These are phyloP conservation scores for Grammomys surdaster DNA, from an alignment of 2,113 vertebrate species.

Conservation along the genomic window DNA sequence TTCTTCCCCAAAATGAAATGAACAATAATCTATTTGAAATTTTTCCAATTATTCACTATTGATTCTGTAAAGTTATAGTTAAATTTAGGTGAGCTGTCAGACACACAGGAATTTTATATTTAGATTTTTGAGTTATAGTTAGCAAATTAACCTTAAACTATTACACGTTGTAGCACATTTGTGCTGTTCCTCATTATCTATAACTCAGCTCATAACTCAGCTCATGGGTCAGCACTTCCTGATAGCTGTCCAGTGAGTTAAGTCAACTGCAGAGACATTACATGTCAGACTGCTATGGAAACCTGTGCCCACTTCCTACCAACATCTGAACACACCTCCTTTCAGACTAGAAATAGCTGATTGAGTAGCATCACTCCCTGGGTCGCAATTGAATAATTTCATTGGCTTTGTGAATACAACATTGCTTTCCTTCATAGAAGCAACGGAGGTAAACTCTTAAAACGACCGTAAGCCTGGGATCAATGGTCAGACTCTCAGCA, in stretches of 20 bases:
- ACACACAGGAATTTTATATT: conserved; percentile 22
- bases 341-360: background rate
- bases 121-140: conserved; percentile 10
- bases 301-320: background rate
- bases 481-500: background rate
- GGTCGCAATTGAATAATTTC: background rate
- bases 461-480: background rate
- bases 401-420: background rate
- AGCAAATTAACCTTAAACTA: conserved; percentile 36
- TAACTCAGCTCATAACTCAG: background rate
- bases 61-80: conserved; percentile 21
- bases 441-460: background rate
- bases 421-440: conserved; percentile 45
- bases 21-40: conserved; percentile 5
- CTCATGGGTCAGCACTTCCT: background rate
- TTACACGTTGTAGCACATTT: background rate
- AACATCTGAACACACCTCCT: background rate
- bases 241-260: background rate
- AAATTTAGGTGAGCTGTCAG: conserved; percentile 28
- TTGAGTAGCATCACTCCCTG: background rate
- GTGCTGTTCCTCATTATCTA: background rate
- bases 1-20: conserved; percentile 29
- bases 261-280: background rate
- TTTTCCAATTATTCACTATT: background rate
- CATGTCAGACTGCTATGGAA: background rate